phyloP scores from a whole-genome alignment of 2,888 invertebrate species.

The Eupithecia subumbrata region DNA sequence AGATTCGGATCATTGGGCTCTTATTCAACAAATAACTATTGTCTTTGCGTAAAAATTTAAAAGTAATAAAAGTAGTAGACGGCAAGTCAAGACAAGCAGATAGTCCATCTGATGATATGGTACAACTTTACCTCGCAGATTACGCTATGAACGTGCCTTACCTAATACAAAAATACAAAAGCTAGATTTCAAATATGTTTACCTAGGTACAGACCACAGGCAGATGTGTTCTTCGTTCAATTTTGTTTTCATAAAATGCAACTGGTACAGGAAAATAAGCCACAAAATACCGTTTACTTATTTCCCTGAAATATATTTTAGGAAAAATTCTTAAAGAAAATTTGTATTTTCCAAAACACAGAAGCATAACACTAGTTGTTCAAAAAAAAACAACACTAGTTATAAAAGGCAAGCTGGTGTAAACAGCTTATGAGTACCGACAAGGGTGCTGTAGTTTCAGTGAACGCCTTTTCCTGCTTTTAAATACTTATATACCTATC shows the following conservation, averaged over 20 bases:
- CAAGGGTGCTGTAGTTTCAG: slow-evolving; percentile 32
- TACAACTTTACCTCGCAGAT: background rate
- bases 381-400: background rate
- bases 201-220: background rate
- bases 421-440: slow-evolving; percentile 33
- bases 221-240: background rate
- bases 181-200: background rate
- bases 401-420: slow-evolving; percentile 23
- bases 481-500: slow-evolving; percentile 15
- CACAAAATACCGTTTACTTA: background rate
- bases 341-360: background rate
- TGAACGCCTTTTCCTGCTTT: slow-evolving; percentile 27
- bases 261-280: background rate
- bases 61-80: too few relatives aligned
- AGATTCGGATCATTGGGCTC: background rate
- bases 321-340: background rate
- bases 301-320: background rate
- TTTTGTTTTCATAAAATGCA: background rate
- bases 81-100: background rate
- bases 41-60: background rate
- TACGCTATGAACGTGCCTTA: background rate
- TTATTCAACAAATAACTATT: background rate
- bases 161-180: background rate
- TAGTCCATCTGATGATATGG: background rate
- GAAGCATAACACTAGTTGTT: background rate